These are phyloP conservation scores for Oenanthe oenanthe DNA, from an alignment of 2,113 vertebrate species.

Conservation along the genomic window DNA sequence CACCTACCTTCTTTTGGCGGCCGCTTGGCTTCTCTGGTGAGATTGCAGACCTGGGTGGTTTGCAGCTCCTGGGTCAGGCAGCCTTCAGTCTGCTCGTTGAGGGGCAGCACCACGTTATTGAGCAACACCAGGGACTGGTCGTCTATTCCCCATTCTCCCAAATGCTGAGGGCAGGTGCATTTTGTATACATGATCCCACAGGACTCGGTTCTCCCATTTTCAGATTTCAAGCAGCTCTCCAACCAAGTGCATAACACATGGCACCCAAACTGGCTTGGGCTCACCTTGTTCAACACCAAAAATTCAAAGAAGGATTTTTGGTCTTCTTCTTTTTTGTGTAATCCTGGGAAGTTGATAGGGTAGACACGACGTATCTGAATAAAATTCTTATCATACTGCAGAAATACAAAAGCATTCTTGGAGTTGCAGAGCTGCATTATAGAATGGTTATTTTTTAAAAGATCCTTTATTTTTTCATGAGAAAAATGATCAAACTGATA, in stretches of 20 bases:
- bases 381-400: slow-evolving; percentile 99
- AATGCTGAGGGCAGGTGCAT: slow-evolving; percentile 97
- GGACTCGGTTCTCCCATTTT: slow-evolving; percentile 92
- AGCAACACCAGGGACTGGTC: slow-evolving; percentile 94
- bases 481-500: slow-evolving; percentile 99
- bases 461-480: slow-evolving; percentile 98
- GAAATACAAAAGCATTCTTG: slow-evolving; percentile 96
- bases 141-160: slow-evolving; percentile 91
- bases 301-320: slow-evolving; percentile 97
- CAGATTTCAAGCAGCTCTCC: slow-evolving; percentile 97
- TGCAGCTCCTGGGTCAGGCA: slow-evolving; percentile 97
- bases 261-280: slow-evolving; percentile 98
- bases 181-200: slow-evolving; percentile 99
- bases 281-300: slow-evolving; percentile 98
- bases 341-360: slow-evolving; percentile 90
- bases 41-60: slow-evolving; percentile 95
- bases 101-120: slow-evolving; percentile 96
- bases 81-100: slow-evolving; percentile 97
- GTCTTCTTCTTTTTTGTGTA: slow-evolving; percentile 91
- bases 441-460: slow-evolving; percentile 95
- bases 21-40: slow-evolving; percentile 93
- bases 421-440: slow-evolving; percentile 97
- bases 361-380: slow-evolving; percentile 96
- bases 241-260: slow-evolving; percentile 98
- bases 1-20: slow-evolving; percentile 98